A percentile compares a stretch with the other conserved stretches of the same genome.
These are phyloP conservation scores for Oreortyx pictus DNA, from an alignment of 2,797 vertebrate species.

Conservation along the genomic window DNA sequence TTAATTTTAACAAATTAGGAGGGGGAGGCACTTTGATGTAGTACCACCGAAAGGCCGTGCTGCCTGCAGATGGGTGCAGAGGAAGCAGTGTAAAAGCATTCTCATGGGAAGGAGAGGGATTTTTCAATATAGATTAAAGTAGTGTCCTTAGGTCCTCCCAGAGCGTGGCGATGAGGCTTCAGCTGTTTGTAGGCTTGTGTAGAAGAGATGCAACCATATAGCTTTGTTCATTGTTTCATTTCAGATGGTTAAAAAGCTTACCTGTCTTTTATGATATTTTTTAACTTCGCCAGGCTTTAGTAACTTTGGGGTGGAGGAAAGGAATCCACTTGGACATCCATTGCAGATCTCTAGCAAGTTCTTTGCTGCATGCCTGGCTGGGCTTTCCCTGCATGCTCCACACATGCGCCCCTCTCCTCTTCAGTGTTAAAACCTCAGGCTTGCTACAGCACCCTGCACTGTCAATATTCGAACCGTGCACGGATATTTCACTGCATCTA, in stretches of 20 bases:
- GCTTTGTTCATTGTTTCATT: not conserved
- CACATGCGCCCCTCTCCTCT: not conserved
- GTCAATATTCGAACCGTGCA: not conserved
- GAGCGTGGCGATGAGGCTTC: not conserved
- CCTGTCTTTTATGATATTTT: not conserved
- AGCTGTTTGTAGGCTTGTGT: not conserved
- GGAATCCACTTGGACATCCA: fast-evolving
- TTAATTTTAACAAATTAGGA: not conserved
- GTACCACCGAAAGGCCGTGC: not conserved
- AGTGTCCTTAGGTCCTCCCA: not conserved
- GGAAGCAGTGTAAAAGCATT: not conserved
- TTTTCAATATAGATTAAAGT: not conserved
- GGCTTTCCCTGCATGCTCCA: not conserved
- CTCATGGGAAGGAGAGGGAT: not conserved
- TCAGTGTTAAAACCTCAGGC: not conserved
- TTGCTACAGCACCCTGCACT: not conserved
- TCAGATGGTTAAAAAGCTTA: not conserved
- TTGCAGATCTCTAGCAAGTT: not conserved
- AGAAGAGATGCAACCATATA: not conserved
- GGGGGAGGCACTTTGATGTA: not conserved
- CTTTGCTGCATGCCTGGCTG: not conserved
- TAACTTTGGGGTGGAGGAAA: not conserved
- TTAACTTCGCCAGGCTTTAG: not conserved
- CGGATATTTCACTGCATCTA: not conserved
- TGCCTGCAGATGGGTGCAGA: not conserved